Base-by-base conservation (phyloP, 2,888 invertebrate species). In the Cabera pusaria region DNA sequence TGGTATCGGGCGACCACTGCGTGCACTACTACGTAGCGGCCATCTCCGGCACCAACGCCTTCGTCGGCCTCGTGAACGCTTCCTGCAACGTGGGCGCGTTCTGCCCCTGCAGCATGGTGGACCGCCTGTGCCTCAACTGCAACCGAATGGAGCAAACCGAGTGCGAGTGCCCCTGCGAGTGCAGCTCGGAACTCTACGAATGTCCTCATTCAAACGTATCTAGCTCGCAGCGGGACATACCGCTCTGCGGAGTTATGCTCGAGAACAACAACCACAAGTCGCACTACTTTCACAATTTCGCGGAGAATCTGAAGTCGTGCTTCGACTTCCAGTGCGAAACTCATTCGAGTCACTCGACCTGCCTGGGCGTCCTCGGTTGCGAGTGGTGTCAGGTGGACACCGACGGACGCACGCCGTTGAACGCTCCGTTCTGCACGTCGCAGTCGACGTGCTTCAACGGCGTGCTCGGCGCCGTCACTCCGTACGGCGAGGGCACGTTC, bases 141-240 rank as follows among this genome's bases (percentile, higher is more conserved):
- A 94, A 96, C 71, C 92, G 97, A 27, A 97, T 97, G 96, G 98
- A 97, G 71, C 97, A 96, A 79, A 95, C 93, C 1, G 97, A 97
- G 68, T 98, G 98, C 60, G 98, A 98, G 75, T 98, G 98, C 66
- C 98, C 98, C 0, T 98, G 98, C 72, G 97, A 98, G 75, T 98
- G 98, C 66, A 94, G 90, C 44, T 88, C 92, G 1, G 84, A 86
- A 54, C 55, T 73, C 2, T 84, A 80, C 31, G 80, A 85, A 25
- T 86, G 85, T 29, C 72, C 81, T 0, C 70, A 72, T 34, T 55
- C 73, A 0, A 85, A 82, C 36, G 41, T 67, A 10, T 72, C 83
- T 1, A 64, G 65, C 27, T 62, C 72, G 6, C 69, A 70, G 47
- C 70, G 72, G 51, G 72, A 82, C 27, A 76, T 80, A 21, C 79